Percentiles rank a stretch among this genome's conserved stretches.
Evolutionary conservation across 2,113 vertebrate species (phyloP).

Genomic region (Aldabrachelys gigantea): DNA sequence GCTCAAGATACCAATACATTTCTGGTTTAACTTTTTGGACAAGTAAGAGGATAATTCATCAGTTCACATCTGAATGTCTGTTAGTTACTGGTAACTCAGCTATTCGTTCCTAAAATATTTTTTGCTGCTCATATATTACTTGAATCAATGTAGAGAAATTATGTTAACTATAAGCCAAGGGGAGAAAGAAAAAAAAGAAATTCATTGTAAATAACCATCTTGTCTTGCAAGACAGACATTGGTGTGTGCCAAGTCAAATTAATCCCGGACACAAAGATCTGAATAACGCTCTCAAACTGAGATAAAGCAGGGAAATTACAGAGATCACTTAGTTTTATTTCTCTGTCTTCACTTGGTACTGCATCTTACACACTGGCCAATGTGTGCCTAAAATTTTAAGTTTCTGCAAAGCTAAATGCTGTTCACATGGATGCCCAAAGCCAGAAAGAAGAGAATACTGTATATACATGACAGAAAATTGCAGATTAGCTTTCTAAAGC

Average conservation of each 20-base stretch:
- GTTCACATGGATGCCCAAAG: background rate
- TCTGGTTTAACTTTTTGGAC: background rate
- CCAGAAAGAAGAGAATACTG: background rate
- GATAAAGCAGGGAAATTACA: constrained; percentile 52
- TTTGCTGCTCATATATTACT: background rate
- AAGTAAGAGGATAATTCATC: background rate
- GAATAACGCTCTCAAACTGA: constrained; percentile 22
- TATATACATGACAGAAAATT: background rate
- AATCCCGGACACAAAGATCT: constrained; percentile 62
- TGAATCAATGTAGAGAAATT: background rate
- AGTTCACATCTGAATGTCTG: background rate
- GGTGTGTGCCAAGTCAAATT: constrained; percentile 63
- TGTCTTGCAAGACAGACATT: constrained; percentile 54
- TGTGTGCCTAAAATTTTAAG: background rate
- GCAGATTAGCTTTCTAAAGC: constrained; percentile 12
- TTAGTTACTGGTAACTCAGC: background rate
- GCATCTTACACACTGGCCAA: background rate
- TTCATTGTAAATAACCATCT: constrained; percentile 63
- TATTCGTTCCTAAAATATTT: background rate
- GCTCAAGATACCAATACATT: background rate
- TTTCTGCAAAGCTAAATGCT: constrained; percentile 8
- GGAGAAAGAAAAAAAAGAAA: constrained; percentile 35
- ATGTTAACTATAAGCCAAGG: background rate
- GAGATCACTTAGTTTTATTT: constrained; percentile 5
- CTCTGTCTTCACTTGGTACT: background rate